These are phyloP conservation scores for Pyralis farinalis DNA, from an alignment of 2,888 invertebrate genomes.

Conservation along the genomic window DNA sequence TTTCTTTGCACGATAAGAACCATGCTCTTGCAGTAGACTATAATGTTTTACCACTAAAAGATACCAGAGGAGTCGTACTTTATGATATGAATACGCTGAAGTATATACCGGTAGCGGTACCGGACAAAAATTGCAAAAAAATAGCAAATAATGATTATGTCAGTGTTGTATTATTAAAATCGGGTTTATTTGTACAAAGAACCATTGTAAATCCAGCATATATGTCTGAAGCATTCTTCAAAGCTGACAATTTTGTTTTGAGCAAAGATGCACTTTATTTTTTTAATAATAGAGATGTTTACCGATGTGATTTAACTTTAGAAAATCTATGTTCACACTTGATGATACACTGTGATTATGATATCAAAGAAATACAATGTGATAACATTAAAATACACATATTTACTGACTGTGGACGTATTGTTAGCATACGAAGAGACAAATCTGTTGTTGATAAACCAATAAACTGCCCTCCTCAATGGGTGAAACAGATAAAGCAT, in stretches of 20 bases:
- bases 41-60: slow-evolving; percentile 53
- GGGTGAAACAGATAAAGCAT: slow-evolving; percentile 55
- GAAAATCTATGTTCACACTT: slow-evolving; percentile 40
- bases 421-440: slow-evolving; percentile 39
- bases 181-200: slow-evolving; percentile 48
- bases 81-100: slow-evolving; percentile 52
- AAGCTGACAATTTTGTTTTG: slow-evolving; percentile 55
- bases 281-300: slow-evolving; percentile 47
- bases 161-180: slow-evolving; percentile 45
- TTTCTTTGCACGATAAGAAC: slow-evolving; percentile 44
- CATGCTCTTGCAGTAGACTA: slow-evolving; percentile 49
- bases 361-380: slow-evolving; percentile 53
- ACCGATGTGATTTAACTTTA: slow-evolving; percentile 37
- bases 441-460: slow-evolving; percentile 27
- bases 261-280: slow-evolving; percentile 41
- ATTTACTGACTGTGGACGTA: slow-evolving; percentile 59
- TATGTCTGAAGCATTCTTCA: slow-evolving; percentile 46
- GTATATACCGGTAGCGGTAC: slow-evolving; percentile 51
- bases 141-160: slow-evolving; percentile 49
- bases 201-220: slow-evolving; percentile 32
- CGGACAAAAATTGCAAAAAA: slow-evolving; percentile 48
- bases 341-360: slow-evolving; percentile 45
- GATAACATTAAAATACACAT: slow-evolving; percentile 35
- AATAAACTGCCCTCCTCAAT: slow-evolving; percentile 50
- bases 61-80: slow-evolving; percentile 46